Conservation (phyloP, 2,888 invertebrate species). For the Dolomedes plantarius region DNA sequence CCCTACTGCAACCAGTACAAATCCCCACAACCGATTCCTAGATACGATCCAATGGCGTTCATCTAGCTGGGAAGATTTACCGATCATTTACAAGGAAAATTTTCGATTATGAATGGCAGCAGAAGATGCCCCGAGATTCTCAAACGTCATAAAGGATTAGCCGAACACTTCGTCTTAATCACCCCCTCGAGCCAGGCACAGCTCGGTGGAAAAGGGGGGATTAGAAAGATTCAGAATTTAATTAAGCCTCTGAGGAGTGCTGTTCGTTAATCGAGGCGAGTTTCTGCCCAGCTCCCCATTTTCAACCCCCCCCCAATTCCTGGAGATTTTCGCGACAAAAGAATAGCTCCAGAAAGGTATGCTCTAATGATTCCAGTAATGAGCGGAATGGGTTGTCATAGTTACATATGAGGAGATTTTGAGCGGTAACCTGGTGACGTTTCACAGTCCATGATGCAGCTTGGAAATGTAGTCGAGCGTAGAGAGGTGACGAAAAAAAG, state of each 20-base stretch:
- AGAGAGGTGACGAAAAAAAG: too few relatives aligned
- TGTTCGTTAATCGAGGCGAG: constrained; percentile 6
- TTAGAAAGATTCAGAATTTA: neutral
- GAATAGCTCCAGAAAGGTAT: neutral
- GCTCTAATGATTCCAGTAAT: constrained; percentile 10
- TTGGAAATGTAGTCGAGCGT: too few relatives aligned
- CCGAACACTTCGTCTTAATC: neutral
- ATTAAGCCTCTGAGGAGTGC: constrained; percentile 6
- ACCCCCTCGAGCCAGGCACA: neutral
- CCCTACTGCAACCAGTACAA: too few relatives aligned
- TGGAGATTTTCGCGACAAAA: neutral
- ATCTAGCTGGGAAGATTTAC: neutral
- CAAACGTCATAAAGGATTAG: constrained; percentile 15
- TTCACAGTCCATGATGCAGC: too few relatives aligned
- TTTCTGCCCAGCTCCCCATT: neutral
- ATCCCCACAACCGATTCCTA: too few relatives aligned
- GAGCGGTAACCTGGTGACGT: neutral
- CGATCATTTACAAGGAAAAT: neutral
- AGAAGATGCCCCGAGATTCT: neutral
- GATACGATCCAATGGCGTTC: too few relatives aligned
- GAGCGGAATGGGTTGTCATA: neutral
- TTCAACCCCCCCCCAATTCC: neutral
- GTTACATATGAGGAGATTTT: neutral
- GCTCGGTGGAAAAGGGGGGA: neutral
- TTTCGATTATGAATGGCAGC: neutral